Conservation (phyloP, 2,888 invertebrate genomes). For the Patella depressa region DNA sequence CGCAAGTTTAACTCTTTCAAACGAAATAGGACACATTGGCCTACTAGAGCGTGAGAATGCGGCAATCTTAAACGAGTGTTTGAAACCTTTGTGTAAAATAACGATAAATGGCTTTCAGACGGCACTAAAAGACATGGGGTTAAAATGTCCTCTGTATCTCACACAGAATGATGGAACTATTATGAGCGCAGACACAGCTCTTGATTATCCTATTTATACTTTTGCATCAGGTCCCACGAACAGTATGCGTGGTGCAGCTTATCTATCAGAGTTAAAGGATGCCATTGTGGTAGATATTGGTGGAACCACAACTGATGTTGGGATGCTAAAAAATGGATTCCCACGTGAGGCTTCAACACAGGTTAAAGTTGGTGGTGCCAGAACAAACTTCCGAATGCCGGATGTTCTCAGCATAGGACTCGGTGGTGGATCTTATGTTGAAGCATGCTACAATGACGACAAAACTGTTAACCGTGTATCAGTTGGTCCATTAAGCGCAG, state of each 20-base stretch:
- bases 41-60: conserved; percentile 67
- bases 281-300: conserved; percentile 68
- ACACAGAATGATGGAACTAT: conserved; percentile 69
- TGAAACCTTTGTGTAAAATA: conserved; percentile 56
- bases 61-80: conserved; percentile 64
- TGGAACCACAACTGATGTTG: conserved; percentile 67
- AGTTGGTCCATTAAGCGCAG: conserved; percentile 67
- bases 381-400: conserved; percentile 67
- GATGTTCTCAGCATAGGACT: conserved; percentile 66
- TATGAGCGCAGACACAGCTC: conserved; percentile 53
- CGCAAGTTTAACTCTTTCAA: conserved; percentile 58
- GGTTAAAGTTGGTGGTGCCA: conserved; percentile 59
- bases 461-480: conserved; percentile 20
- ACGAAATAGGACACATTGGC: conserved; percentile 62
- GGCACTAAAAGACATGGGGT: conserved; percentile 50
- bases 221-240: conserved; percentile 69
- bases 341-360: conserved; percentile 60
- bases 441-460: not conserved
- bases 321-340: conserved; percentile 62
- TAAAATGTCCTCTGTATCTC: conserved; percentile 62
- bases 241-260: conserved; percentile 68
- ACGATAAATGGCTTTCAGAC: conserved; percentile 55
- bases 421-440: conserved; percentile 67
- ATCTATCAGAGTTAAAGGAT: conserved; percentile 53
- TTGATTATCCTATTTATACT: conserved; percentile 57